Conservation (phyloP, 1,140 invertebrate species). For the Drosophila gunungcola region DNA sequence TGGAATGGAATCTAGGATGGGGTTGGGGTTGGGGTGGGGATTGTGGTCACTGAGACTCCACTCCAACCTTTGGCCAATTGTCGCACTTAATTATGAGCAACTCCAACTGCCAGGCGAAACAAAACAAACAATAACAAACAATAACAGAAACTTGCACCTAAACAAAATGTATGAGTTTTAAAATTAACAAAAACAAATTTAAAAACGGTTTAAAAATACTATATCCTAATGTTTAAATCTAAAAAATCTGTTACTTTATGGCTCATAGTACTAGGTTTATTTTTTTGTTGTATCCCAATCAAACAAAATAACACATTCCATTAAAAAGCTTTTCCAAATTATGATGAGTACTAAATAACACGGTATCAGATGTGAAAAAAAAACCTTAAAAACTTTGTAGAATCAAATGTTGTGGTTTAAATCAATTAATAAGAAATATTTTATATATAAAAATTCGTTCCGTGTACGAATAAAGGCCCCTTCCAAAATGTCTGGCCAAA, state of each 20-base stretch:
- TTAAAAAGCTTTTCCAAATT: too few relatives aligned
- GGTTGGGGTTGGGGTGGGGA: neutral
- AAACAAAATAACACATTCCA: too few relatives aligned
- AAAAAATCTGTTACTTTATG: too few relatives aligned
- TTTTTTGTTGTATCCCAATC: too few relatives aligned
- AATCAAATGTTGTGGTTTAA: neutral
- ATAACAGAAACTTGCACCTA: neutral
- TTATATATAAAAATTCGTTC: neutral
- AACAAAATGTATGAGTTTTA: neutral
- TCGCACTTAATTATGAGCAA: conserved; percentile 77
- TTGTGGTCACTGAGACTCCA: conserved; percentile 12
- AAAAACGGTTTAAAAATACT: neutral
- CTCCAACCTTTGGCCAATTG: conserved; percentile 60
- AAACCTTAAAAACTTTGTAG: too few relatives aligned
- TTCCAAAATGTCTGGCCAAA: conserved; percentile 63
- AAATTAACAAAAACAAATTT: neutral
- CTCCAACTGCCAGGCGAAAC: neutral
- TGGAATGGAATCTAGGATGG: neutral
- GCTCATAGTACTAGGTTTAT: too few relatives aligned
- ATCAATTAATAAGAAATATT: neutral
- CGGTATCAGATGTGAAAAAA: too few relatives aligned
- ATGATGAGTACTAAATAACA: too few relatives aligned
- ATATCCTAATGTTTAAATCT: too few relatives aligned
- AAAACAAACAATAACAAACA: conserved; percentile 11
- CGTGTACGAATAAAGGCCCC: conserved; percentile 6